A percentile compares a stretch with the other conserved stretches of the same genome.
Conservation (phyloP, 2,113 vertebrate genomes). For the Brachyhypopomus occidentalis region DNA sequence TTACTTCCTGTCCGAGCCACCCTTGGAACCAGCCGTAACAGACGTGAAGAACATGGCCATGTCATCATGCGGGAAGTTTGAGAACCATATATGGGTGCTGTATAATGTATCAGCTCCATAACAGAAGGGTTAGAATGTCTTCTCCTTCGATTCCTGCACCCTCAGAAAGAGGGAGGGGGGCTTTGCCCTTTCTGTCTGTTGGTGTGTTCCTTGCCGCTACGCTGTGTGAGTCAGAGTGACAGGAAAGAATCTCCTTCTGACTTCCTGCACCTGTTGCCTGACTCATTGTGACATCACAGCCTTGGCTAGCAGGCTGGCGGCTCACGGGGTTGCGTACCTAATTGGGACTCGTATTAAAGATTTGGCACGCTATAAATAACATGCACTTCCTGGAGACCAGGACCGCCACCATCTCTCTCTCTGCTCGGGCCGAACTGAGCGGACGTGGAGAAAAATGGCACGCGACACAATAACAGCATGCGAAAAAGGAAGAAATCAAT, state of each 20-base stretch:
- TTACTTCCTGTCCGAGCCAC: background rate
- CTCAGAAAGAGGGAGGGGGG: too few relatives aligned
- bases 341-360: constrained; percentile 45
- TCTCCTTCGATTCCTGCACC: background rate
- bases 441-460: background rate
- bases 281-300: constrained; percentile 67
- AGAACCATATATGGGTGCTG: background rate
- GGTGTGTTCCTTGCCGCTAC: background rate
- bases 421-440: constrained; percentile 21
- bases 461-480: too few relatives aligned
- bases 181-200: background rate
- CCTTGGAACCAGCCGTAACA: background rate
- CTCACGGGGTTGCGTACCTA: constrained; percentile 45
- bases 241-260: constrained; percentile 27
- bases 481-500: background rate
- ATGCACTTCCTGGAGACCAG: constrained; percentile 11
- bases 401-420: too few relatives aligned
- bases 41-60: background rate
- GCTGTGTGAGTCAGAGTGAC: constrained; percentile 23
- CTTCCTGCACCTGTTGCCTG: constrained; percentile 48
- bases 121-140: too few relatives aligned
- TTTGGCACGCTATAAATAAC: constrained; percentile 64
- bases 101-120: too few relatives aligned
- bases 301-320: constrained; percentile 49
- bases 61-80: background rate